Conservation (phyloP, 2,888 invertebrate genomes). For the Andrena minutula region DNA sequence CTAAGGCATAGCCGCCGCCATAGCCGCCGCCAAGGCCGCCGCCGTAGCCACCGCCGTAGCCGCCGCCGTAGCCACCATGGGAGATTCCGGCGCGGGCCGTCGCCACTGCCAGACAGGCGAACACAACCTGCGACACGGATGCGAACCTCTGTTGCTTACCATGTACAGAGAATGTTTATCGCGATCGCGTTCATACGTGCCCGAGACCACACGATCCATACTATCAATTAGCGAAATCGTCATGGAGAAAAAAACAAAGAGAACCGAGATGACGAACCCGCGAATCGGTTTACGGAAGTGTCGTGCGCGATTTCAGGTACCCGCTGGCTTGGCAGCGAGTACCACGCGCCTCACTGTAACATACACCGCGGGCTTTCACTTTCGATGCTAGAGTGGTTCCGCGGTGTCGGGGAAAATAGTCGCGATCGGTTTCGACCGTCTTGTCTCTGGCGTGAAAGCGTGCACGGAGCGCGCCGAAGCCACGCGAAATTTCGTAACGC, state of each 20-base stretch:
- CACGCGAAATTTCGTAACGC: slow-evolving; percentile 36
- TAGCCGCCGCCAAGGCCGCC: slow-evolving; percentile 70
- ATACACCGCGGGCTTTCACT: slow-evolving; percentile 79
- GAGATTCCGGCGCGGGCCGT: slow-evolving; percentile 84
- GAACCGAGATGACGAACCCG: slow-evolving; percentile 15
- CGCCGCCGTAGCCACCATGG: slow-evolving; percentile 70
- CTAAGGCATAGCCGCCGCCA: slow-evolving; percentile 59
- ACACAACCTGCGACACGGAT: slow-evolving; percentile 79
- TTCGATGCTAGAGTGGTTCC: slow-evolving; percentile 70
- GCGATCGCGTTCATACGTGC: neutral
- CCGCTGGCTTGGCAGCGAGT: slow-evolving; percentile 65
- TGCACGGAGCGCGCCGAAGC: slow-evolving; percentile 8
- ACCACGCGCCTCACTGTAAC: slow-evolving; percentile 49
- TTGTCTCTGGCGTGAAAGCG: slow-evolving; percentile 20
- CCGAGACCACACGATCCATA: neutral
- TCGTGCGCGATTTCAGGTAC: slow-evolving; percentile 48
- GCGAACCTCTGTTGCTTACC: neutral
- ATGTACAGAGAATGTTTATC: neutral
- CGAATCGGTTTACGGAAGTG: slow-evolving; percentile 64
- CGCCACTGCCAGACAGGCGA: slow-evolving; percentile 84
- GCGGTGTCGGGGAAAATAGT: slow-evolving; percentile 32
- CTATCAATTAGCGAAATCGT: slow-evolving; percentile 33
- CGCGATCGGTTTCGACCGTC: slow-evolving; percentile 1
- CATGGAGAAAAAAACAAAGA: neutral
- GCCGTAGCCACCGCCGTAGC: slow-evolving; percentile 66